These are phyloP conservation scores for Timandra comae DNA, from an alignment of 2,888 invertebrate species.

Conservation along the genomic window DNA sequence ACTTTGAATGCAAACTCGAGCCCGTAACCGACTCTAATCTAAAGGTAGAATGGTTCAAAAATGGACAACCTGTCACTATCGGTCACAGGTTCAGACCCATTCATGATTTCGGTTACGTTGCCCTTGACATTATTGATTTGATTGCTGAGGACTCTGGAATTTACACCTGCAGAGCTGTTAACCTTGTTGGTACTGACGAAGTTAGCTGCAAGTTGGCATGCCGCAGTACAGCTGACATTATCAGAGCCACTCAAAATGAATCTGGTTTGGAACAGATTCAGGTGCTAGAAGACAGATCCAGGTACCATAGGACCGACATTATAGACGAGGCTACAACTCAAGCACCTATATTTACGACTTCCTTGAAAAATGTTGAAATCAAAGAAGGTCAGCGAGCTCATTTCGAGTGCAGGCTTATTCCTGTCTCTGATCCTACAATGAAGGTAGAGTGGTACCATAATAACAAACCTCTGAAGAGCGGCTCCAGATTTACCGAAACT, in stretches of 20 bases:
- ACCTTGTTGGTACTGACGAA: conserved; percentile 92
- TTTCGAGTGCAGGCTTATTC: conserved; percentile 95
- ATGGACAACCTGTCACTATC: conserved; percentile 94
- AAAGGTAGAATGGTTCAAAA: conserved; percentile 97
- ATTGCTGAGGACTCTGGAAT: conserved; percentile 97
- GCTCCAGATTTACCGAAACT: conserved; percentile 96
- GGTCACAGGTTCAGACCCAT: conserved; percentile 97
- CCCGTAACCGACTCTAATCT: conserved; percentile 98
- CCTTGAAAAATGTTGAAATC: conserved; percentile 92
- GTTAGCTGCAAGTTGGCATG: conserved; percentile 84
- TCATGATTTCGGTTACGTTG: conserved; percentile 99
- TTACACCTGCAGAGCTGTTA: conserved; percentile 96
- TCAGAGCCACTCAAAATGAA: conserved; percentile 91
- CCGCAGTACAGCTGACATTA: conserved; percentile 86
- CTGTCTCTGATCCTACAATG: conserved; percentile 94
- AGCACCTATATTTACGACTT: conserved; percentile 95
- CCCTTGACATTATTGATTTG: conserved; percentile 95
- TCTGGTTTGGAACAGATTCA: conserved; percentile 93
- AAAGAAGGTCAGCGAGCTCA: conserved; percentile 96
- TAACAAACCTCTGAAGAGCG: conserved; percentile 91
- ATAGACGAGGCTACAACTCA: conserved; percentile 91
- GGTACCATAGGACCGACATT: conserved; percentile 84
- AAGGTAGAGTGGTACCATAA: conserved; percentile 98
- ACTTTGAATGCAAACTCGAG: conserved; percentile 98
- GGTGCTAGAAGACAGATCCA: conserved; percentile 89